A percentile compares a stretch with the other conserved stretches of the same genome.
phyloP scores from a whole-genome alignment of 2,888 invertebrate species.

The Eristalinus sepulchralis region DNA sequence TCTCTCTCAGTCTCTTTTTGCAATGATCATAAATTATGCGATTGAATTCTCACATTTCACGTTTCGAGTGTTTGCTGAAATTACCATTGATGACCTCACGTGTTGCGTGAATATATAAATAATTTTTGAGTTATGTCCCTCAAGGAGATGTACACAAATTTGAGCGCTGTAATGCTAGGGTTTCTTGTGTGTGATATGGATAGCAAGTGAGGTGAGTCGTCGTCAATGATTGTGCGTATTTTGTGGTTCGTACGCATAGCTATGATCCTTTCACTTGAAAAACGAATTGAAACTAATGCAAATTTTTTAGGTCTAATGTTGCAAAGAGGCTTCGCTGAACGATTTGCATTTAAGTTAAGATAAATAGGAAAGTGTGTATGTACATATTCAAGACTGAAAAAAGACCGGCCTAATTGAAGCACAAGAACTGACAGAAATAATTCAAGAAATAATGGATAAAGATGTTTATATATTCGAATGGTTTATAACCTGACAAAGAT shows the following conservation, averaged over 20 bases:
- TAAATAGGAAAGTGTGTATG: too few species aligned
- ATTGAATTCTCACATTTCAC: constrained; percentile 44
- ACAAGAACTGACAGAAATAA: too few species aligned
- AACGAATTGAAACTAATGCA: background rate
- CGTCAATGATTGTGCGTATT: background rate
- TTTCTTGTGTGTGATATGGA: background rate
- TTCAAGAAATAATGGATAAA: too few species aligned
- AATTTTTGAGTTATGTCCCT: background rate
- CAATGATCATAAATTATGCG: constrained; percentile 47
- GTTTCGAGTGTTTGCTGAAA: constrained; percentile 36
- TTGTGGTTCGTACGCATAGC: background rate
- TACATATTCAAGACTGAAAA: too few species aligned
- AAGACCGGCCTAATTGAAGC: too few species aligned
- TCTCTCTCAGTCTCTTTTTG: constrained; percentile 18
- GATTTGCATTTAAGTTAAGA: too few species aligned
- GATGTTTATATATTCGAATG: too few species aligned
- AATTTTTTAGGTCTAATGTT: background rate
- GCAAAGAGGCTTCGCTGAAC: too few species aligned
- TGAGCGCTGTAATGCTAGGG: background rate
- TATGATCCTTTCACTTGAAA: background rate
- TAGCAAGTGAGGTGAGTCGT: background rate
- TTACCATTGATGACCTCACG: constrained; percentile 51
- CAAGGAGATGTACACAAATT: background rate
- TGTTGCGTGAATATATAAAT: constrained; percentile 51
- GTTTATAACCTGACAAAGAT: too few species aligned